Base-by-base conservation (phyloP, 2,888 invertebrate genomes). In the Cosmia trapezina region DNA sequence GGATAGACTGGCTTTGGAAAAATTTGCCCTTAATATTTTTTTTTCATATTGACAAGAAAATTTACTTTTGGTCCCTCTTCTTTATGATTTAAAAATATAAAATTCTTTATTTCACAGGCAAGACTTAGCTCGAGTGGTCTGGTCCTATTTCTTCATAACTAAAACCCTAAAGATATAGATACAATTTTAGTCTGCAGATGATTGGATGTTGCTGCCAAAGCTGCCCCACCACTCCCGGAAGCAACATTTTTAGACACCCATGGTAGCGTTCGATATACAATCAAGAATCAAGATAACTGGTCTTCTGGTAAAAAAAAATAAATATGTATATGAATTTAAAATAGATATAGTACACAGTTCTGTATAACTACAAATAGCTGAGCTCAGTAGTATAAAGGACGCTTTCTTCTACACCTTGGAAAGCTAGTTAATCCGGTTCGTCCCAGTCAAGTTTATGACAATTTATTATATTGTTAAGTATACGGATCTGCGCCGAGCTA, bases 341-440 rank as follows among this genome's bases (percentile, higher is more conserved):
- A 51, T 49, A 51, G 37, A 9, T 45, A 45, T 77, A 59, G 51
- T 28, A 68, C 14, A 65, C 9, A 53, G 3, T 43, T 69, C 11
- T 62, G 43, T 70, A 53, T 68, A 43, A 56, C 45, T 67, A 78
- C 62, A 59, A 66, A 70, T 81, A 66, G 51, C 54, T 59, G 61
- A 41, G 61, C 45, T 72, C 64, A 51, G 19, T 69, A 54, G 54
- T 56, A 61, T 83, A 64, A 83, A 74, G 66, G 75, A 70, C 80
- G 80, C 80, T 81, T 83, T 81, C 79, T 76, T 83, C 73, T 59
- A 51, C 56, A 76, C 79, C 85, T 83, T 83, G 76, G 85, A 79
- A 76, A 79, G 85, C 83, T 71, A 70, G 83, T 82, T 63, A 70
- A 51, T 79, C 80, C 79, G 83, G 83, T 84, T 73, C 51, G 60